phyloP scores from a whole-genome alignment of 2,797 vertebrate species.

The Tangara arthus region DNA sequence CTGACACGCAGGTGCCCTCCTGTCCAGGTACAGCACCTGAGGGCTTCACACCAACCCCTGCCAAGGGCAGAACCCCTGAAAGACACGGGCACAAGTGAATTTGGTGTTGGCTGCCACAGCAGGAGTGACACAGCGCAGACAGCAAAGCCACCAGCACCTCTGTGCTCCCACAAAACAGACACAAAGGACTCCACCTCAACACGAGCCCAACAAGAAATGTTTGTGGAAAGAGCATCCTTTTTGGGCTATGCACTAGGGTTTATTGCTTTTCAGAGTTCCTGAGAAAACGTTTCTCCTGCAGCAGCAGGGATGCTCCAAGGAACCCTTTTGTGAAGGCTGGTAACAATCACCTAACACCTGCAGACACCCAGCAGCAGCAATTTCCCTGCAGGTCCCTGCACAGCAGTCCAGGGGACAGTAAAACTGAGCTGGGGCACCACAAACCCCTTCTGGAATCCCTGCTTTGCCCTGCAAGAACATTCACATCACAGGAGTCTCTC shows the following conservation, averaged over 20 bases:
- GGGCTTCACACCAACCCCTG: background rate
- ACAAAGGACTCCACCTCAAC: background rate
- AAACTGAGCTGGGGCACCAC: background rate
- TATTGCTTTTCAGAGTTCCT: background rate
- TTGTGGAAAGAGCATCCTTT: background rate
- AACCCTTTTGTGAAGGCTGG: background rate
- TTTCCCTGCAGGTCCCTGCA: background rate
- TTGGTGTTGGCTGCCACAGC: background rate
- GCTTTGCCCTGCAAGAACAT: background rate
- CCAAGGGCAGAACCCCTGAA: background rate
- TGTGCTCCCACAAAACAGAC: background rate
- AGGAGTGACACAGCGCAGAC: background rate
- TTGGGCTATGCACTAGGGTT: rapidly evolving
- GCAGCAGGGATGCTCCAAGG: background rate
- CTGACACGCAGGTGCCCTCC: rapidly evolving
- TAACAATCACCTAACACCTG: background rate
- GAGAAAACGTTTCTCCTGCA: background rate
- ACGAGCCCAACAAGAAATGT: background rate
- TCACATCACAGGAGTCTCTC: background rate
- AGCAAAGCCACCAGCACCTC: background rate
- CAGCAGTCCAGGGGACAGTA: rapidly evolving
- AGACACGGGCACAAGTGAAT: background rate
- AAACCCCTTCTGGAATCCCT: background rate
- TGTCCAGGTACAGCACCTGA: background rate
- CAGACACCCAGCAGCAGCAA: background rate